Base-by-base conservation (phyloP, 2,113 vertebrate genomes). In the Leptobrachium ailaonicum region DNA sequence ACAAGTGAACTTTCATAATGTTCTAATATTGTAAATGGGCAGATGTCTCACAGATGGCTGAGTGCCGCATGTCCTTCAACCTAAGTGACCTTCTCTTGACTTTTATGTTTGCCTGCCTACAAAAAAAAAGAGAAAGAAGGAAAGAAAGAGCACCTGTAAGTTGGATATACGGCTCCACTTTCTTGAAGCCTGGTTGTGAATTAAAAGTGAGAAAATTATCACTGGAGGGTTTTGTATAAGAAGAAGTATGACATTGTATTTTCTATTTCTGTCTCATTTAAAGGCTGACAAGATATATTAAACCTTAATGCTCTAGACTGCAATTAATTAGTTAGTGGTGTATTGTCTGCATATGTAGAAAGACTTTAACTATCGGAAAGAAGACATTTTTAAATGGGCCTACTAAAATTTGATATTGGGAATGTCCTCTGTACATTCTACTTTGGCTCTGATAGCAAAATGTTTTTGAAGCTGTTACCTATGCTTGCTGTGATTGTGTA, bases 121-220 rank as follows among this genome's bases (percentile, higher is more conserved):
- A 82, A 11, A 73, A 66, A 64, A 0, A 0, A 0, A 0, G 20
- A 32, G 20, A 32, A 32, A 32, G 20, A 32, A 32, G 20, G 20
- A 32, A 32, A 32, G 83, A 68, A 0, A 2, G 64, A 0, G 5
- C 67, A 69, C 60, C 77, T 70, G 53, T 14, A 73, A 79, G 2
- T 0, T n/a, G 43, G 47, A 83, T 32, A 82, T 45, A 70, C 53
- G 43, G 70, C 0, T 0, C 44, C 80, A 76, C 78, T 88, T 85
- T 79, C 72, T 75, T 56, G 79, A 32, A 75, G 47, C 71, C 11
- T 50, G 83, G 80, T 82, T 82, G 82, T 86, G 83, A 87, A 84
- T 88, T 84, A 88, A 32, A 89, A 82, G 67, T 13, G 84, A 87
- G 83, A 76, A 85, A 90, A 87, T 73, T 70, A 82, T 83, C 78